A percentile compares a stretch with the other conserved stretches of the same genome.
Conservation (phyloP, 2,888 invertebrate genomes). For the Nemotelus nigrinus region DNA sequence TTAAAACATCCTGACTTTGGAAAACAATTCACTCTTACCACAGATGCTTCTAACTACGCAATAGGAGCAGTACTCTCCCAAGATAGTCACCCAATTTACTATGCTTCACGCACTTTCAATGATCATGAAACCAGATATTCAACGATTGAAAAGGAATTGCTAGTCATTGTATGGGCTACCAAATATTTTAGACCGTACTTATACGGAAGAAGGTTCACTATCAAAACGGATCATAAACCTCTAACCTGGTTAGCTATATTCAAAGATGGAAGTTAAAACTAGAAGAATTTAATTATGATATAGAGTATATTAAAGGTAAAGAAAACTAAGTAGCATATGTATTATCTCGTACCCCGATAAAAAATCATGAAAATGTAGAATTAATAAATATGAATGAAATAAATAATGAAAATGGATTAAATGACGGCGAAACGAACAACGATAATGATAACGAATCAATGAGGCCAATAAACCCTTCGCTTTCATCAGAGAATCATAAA, state of each 20-base stretch:
- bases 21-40: not conserved
- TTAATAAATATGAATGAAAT: too few relatives aligned
- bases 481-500: too few relatives aligned
- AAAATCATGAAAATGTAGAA: too few relatives aligned
- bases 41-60: not conserved
- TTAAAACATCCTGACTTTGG: not conserved
- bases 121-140: slow-evolving; percentile 57
- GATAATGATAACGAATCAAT: too few relatives aligned
- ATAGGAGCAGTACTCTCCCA: not conserved
- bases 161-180: slow-evolving; percentile 55
- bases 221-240: slow-evolving; percentile 61
- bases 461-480: too few relatives aligned
- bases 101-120: slow-evolving; percentile 37
- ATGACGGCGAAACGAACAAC: too few relatives aligned
- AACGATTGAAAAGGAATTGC: slow-evolving; percentile 58
- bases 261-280: slow-evolving; percentile 41
- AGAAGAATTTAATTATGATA: slow-evolving; percentile 2
- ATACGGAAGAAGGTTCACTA: slow-evolving; percentile 57
- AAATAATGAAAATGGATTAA: too few relatives aligned
- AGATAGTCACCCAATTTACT: not conserved
- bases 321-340: slow-evolving; percentile 2
- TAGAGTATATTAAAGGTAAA: slow-evolving; percentile 1
- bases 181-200: slow-evolving; percentile 59
- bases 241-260: slow-evolving; percentile 55
- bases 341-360: too few relatives aligned